Base-by-base conservation (phyloP, 2,888 invertebrate species). In the Tyria jacobaeae region DNA sequence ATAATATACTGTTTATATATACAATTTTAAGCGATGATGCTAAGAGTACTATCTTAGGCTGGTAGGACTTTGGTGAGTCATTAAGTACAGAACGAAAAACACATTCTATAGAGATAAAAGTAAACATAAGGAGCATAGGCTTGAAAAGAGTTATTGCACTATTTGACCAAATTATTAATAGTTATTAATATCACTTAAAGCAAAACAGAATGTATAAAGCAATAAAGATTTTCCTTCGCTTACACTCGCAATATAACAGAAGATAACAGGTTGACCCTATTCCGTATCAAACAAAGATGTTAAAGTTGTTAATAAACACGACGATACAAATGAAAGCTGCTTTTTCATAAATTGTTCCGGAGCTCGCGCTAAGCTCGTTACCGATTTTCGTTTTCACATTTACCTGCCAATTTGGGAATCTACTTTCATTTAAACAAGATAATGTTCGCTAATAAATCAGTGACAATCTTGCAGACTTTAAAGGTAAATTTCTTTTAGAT, bases 381-480 rank as follows among this genome's bases (percentile, higher is more conserved):
- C 17, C 27, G 24, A 49, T 24, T 47, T 17, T 4, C 58, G 35
- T 60, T 68, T 68, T 64, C 3, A 34, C 60, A 62, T 68, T 71
- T 57, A 60, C 55, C 60, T 51, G 54, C 62, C 73, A 73, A 60
- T 67, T 67, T 55, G 10, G n/a, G 9, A 10, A 31, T 3, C 5
- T 59, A 73, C 31, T 64, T 64, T 24, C 35, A 35, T 47, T 49
- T 49, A 21, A 31, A 41, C 35, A 49, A 27, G 25, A 25, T 27
- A 27, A 27, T 15, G 15, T 27, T 34, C 35, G 21, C n/a, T n/a
- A n/a, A n/a, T n/a, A n/a, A n/a, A n/a, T n/a, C n/a, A n/a, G n/a
- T n/a, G n/a, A n/a, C n/a, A n/a, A n/a, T n/a, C n/a, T n/a, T n/a
- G n/a, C n/a, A n/a, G n/a, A n/a, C n/a, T n/a, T n/a, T n/a, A n/a